phyloP scores from a whole-genome alignment of 2,797 vertebrate species.

The Rousettus madagascariensis region DNA sequence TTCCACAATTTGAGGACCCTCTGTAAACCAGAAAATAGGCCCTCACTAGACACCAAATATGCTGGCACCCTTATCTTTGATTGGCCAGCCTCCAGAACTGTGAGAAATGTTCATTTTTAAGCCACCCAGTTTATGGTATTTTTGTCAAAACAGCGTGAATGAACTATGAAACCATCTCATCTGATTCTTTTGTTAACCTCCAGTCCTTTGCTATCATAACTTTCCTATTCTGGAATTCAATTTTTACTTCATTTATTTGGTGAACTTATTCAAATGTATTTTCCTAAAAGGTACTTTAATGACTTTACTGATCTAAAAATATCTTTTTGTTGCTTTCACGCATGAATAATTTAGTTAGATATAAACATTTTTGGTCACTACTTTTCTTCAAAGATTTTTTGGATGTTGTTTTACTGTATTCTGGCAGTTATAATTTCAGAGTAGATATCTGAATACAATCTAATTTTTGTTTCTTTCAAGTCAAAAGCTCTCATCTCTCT shows the following conservation, averaged over 20 bases:
- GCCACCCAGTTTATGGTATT: background rate
- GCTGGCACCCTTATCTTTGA: background rate
- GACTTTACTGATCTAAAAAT: constrained; percentile 3
- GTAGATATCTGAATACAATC: background rate
- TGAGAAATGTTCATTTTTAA: background rate
- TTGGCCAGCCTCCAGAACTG: background rate
- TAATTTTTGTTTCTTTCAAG: constrained; percentile 13
- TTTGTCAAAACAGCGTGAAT: background rate
- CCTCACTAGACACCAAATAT: background rate
- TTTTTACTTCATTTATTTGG: constrained; percentile 28
- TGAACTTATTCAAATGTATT: constrained; percentile 2
- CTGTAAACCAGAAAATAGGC: background rate
- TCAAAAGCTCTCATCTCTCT: background rate
- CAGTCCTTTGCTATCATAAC: background rate
- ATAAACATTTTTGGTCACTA: background rate
- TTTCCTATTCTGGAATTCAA: constrained; percentile 1
- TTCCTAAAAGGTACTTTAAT: background rate
- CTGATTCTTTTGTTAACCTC: background rate
- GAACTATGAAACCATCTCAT: background rate
- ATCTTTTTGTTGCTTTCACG: background rate
- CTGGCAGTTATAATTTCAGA: background rate
- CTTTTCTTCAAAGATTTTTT: constrained; percentile 36
- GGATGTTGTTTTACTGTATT: background rate
- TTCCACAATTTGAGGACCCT: background rate
- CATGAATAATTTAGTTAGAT: constrained; percentile 18